Base-by-base conservation (phyloP, 2,888 invertebrate species). In the Acholoe squamosa region DNA sequence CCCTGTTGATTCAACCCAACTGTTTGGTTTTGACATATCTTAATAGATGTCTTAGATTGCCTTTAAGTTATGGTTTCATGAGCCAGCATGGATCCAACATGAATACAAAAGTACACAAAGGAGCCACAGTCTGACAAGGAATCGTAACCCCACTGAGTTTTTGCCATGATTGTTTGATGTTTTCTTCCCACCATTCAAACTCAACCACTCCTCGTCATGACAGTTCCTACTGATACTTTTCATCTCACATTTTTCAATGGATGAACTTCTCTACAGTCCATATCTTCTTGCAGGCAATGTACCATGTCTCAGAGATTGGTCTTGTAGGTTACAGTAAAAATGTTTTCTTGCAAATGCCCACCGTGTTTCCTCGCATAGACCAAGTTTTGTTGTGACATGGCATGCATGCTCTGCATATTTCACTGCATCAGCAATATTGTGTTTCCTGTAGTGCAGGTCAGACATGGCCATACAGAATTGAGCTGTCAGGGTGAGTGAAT, bases 391-490 rank as follows among this genome's bases (percentile, higher is more conserved):
- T 19, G 77, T 28, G 77, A 77, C 33, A n/a, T n/a, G 7, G 19
- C 28, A 77, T 3, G 84, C 84, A 12, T 43, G 16, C 43, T 84
- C 84, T 3, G 84, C 84, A 84, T 51, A 84, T 25, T 19, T 43
- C 3, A 84, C 5, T 25, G 84, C 84, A 7, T 51, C n/a, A 12
- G 22, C 51, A 7, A 84, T 5, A 10, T 43, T 84, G 5, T 51
- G 51, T 51, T 25, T 34, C 25, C 84, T 28, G 25, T 43, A 84
- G 43, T 84, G 84, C 22, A 84, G 43, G n/a, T 84, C 84, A 43
- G 43, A 84, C 84, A 34, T 84, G n/a, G 51, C 43, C 84, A 84
- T 34, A 34, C 10, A 84, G 43, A n/a, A 10, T 0, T 84, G 84
- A 5, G 34, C 34, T 25, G 14, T 43, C 0, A 84, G 84, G 16